These are phyloP conservation scores for Octopus bimaculoides DNA, from an alignment of 1,140 invertebrate species.

Conservation along the genomic window DNA sequence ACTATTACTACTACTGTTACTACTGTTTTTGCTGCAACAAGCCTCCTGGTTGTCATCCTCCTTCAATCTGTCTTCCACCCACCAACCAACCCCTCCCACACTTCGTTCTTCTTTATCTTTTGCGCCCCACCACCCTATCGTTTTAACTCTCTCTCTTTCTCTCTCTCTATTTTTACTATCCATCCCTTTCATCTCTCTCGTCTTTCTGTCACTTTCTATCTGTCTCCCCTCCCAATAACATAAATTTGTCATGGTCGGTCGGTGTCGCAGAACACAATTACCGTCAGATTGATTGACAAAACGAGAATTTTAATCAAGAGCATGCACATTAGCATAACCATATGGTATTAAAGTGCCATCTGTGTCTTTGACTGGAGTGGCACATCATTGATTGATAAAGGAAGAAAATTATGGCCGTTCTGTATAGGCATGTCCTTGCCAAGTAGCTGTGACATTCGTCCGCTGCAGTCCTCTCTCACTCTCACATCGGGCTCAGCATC, in stretches of 20 bases:
- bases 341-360: constrained; percentile 28
- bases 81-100: not conserved
- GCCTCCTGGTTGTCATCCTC: not conserved
- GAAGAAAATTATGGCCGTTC: constrained; percentile 5
- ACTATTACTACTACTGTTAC: not conserved
- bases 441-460: constrained; percentile 1
- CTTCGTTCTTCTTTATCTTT: not conserved
- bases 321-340: constrained; percentile 24
- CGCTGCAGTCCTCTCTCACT: not conserved
- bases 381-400: constrained; percentile 22
- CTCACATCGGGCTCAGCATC: not conserved
- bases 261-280: constrained; percentile 25
- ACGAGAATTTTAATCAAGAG: constrained; percentile 25
- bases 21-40: constrained; percentile 8
- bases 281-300: constrained; percentile 16
- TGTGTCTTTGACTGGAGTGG: constrained; percentile 21
- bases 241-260: constrained; percentile 7
- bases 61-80: not conserved
- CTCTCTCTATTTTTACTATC: not conserved
- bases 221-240: not conserved
- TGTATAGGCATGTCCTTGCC: constrained; percentile 20
- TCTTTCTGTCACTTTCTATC: not conserved
- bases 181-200: not conserved
- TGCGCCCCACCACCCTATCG: not conserved
- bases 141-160: too few relatives aligned